Conservation (phyloP, 2,113 vertebrate genomes). For the Cariama cristata region DNA sequence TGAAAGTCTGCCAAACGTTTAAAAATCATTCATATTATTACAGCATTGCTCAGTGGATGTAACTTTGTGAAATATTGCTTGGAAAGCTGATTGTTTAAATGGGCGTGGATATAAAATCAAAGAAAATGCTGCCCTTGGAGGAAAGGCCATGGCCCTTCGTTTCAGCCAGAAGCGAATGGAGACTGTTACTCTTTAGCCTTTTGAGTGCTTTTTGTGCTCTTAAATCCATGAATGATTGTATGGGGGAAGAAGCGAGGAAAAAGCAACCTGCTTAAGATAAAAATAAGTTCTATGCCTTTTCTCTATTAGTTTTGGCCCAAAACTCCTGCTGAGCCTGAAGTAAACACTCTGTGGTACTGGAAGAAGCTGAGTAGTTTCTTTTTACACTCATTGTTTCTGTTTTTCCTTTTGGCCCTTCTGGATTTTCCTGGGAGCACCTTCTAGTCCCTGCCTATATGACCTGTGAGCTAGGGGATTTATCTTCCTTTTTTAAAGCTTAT, state of each 20-base stretch:
- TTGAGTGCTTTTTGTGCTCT: not conserved
- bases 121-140: constrained; percentile 20
- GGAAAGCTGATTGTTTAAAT: not conserved
- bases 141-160: not conserved
- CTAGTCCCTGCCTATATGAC: not conserved
- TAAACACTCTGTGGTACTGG: not conserved
- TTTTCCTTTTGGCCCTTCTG: not conserved
- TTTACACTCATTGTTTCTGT: not conserved
- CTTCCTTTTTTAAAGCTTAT: not conserved
- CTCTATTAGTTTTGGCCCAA: not conserved
- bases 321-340: not conserved
- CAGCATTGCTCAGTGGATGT: not conserved
- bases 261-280: not conserved
- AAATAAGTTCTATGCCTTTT: not conserved
- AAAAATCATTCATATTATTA: not conserved
- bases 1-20: not conserved
- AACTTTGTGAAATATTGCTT: not conserved
- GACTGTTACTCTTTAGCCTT: not conserved
- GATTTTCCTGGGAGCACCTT: not conserved
- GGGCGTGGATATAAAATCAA: constrained; percentile 34
- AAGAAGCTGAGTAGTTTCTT: not conserved
- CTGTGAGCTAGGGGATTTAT: not conserved
- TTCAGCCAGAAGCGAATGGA: constrained; percentile 8
- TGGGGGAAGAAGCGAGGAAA: not conserved
- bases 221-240: not conserved